These are phyloP conservation scores for Hyles vespertilio DNA, from an alignment of 1,140 invertebrate species.

Conservation along the genomic window DNA sequence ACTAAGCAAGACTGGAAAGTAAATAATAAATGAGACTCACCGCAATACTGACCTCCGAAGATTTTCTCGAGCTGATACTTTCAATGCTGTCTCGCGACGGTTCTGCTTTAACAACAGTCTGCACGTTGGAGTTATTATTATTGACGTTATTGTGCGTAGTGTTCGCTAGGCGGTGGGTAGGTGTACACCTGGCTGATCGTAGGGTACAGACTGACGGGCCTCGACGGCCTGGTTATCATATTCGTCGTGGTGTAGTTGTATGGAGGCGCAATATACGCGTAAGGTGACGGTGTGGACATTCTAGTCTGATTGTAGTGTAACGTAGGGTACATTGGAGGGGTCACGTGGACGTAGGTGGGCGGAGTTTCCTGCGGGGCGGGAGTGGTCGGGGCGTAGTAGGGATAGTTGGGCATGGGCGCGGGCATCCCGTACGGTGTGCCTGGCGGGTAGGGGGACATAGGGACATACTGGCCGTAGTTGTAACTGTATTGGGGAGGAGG, in stretches of 20 bases:
- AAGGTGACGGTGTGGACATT: slow-evolving; percentile 47
- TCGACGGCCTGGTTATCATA: slow-evolving; percentile 53
- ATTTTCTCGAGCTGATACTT: slow-evolving; percentile 39
- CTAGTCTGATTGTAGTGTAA: slow-evolving; percentile 54
- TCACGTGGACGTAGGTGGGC: slow-evolving; percentile 34
- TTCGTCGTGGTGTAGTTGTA: slow-evolving; percentile 66
- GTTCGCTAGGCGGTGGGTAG: slow-evolving; percentile 34
- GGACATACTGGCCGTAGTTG: slow-evolving; percentile 42
- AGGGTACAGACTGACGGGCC: slow-evolving; percentile 45
- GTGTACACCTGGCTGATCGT: slow-evolving; percentile 45
- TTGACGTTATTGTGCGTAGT: slow-evolving; percentile 21
- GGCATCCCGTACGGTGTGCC: slow-evolving; percentile 25
- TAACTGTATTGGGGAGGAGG: slow-evolving; percentile 34
- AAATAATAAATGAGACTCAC: slow-evolving; percentile 23
- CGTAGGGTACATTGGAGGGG: slow-evolving; percentile 38
- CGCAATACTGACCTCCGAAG: slow-evolving; percentile 50
- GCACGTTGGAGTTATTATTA: slow-evolving; percentile 31
- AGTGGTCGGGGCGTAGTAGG: slow-evolving; percentile 36
- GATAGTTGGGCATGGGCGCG: slow-evolving; percentile 32
- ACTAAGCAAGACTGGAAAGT: no score
- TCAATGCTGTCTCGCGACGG: slow-evolving; percentile 40
- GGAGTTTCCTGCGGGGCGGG: slow-evolving; percentile 24
- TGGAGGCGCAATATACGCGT: slow-evolving; percentile 36
- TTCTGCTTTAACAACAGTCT: slow-evolving; percentile 33
- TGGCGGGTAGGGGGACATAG: slow-evolving; percentile 37